These are phyloP conservation scores for Drosophila phalerata DNA, from an alignment of 2,888 invertebrate species.

Conservation along the genomic window DNA sequence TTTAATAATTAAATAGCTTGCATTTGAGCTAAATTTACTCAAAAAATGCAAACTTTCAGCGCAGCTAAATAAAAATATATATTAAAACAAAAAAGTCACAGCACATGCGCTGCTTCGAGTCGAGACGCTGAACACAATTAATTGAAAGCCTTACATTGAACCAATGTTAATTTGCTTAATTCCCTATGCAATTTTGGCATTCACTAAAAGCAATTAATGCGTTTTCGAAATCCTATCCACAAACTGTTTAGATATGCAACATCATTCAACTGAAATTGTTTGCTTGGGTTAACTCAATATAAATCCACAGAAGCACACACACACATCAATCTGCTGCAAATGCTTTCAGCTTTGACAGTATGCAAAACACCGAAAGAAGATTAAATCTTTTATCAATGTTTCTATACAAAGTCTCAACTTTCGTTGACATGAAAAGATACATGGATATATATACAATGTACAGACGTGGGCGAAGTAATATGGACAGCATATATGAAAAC, in stretches of 20 bases:
- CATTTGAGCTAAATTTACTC: too few relatives aligned
- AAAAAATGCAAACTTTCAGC: too few relatives aligned
- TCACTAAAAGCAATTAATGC: slow-evolving; percentile 8
- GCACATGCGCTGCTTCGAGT: not conserved
- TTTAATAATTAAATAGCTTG: too few relatives aligned
- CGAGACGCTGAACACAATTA: too few relatives aligned
- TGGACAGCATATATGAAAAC: too few relatives aligned
- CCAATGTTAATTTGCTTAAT: not conserved
- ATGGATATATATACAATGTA: slow-evolving; percentile 9
- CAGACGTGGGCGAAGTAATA: too few relatives aligned
- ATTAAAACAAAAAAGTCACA: too few relatives aligned
- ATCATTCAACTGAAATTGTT: slow-evolving; percentile 8
- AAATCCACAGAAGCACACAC: too few relatives aligned
- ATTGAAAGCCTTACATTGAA: not conserved
- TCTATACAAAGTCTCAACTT: slow-evolving; percentile 4
- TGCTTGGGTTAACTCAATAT: slow-evolving; percentile 3
- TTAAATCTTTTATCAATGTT: slow-evolving; percentile 36
- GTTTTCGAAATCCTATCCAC: not conserved
- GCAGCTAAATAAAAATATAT: too few relatives aligned
- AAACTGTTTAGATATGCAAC: slow-evolving; percentile 9
- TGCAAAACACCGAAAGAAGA: slow-evolving; percentile 18
- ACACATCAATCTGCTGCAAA: slow-evolving; percentile 15
- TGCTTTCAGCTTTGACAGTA: slow-evolving; percentile 34
- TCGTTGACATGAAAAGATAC: slow-evolving; percentile 15
- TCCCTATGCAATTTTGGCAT: not conserved